Conservation (phyloP, 2,113 vertebrate species). For the Coregonus clupeaformis region DNA sequence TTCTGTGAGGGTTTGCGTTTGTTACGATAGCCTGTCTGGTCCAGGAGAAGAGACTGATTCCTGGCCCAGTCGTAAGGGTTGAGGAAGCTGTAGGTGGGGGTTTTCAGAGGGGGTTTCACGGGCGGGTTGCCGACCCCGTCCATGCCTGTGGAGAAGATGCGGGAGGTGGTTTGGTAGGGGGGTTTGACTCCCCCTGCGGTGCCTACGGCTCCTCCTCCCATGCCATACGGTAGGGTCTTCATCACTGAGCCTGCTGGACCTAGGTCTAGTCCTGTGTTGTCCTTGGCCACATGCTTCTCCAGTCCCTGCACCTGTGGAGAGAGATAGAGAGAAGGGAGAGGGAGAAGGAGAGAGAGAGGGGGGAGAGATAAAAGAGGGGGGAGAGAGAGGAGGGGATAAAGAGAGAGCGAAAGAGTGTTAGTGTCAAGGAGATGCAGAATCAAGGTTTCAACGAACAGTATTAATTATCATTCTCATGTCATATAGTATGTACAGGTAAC, state of each 20-base stretch:
- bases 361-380: too few species aligned
- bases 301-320: constrained; percentile 76
- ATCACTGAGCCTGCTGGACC: constrained; percentile 70
- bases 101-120: constrained; percentile 68
- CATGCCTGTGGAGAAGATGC: constrained; percentile 67
- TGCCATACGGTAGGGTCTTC: constrained; percentile 77
- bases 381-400: too few species aligned
- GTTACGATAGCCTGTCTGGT: constrained; percentile 76
- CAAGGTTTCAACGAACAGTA: too few species aligned
- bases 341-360: too few species aligned
- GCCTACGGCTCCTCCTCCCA: constrained; percentile 55
- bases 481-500: constrained; percentile 4
- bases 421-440: too few species aligned
- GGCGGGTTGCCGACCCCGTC: constrained; percentile 65
- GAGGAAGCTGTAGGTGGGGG: constrained; percentile 69
- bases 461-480: constrained; percentile 18
- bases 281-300: constrained; percentile 78
- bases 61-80: constrained; percentile 78
- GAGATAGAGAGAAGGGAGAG: neutral
- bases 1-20: constrained; percentile 88
- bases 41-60: constrained; percentile 74
- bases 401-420: too few species aligned
- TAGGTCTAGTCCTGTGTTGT: constrained; percentile 79
- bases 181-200: constrained; percentile 74
- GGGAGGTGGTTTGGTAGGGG: constrained; percentile 70